Base-by-base conservation (phyloP, 2,888 invertebrate species). In the Syritta pipiens region DNA sequence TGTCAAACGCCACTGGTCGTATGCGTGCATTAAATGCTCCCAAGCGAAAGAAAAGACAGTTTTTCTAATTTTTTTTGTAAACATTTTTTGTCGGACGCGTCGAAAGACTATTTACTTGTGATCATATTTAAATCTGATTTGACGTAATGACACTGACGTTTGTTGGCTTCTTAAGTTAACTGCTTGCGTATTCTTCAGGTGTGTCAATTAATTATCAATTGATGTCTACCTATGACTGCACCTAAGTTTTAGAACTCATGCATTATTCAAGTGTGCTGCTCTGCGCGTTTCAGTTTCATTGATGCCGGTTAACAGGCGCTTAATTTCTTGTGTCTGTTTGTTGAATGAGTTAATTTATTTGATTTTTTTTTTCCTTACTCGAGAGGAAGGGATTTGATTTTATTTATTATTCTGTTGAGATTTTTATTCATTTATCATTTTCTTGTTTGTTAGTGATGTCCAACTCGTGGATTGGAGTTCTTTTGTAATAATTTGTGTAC, bases 241-340 rank as follows among this genome's bases (percentile, higher is more conserved):
- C 71, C 76, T 71, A 46, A 20, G 57, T 69, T 77, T 9, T 26
- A 30, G 71, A 65, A 65, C 40, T 71, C 46, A 77, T 77, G 63
- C 57, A 71, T 77, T 65, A 77, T 77, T 77, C 71, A 77, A 5
- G 12, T n/a, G n/a, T n/a, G n/a, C 17, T 42, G 37, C 17, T 62
- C n/a, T 28, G 40, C 48, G 44, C 48, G 32, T 62, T 62, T 65
- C 42, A 53, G 30, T 65, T 77, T 49, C 59, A 59, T 40, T 30
- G 53, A 77, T 71, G 51, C 40, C 53, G 48, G 46, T 46, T n/a
- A 60, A 55, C 19, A 60, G 59, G 67, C 67, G 74, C 59, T 67
- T 63, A 63, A 63, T 63, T 63, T 40, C 51, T 63, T 51, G 42
- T n/a, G 17, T 22, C 40, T 63, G 63, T 30, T 35, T 42, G 35